Evolutionary conservation across 2,888 invertebrate species (phyloP).

Genomic region (Fragum fragum): DNA sequence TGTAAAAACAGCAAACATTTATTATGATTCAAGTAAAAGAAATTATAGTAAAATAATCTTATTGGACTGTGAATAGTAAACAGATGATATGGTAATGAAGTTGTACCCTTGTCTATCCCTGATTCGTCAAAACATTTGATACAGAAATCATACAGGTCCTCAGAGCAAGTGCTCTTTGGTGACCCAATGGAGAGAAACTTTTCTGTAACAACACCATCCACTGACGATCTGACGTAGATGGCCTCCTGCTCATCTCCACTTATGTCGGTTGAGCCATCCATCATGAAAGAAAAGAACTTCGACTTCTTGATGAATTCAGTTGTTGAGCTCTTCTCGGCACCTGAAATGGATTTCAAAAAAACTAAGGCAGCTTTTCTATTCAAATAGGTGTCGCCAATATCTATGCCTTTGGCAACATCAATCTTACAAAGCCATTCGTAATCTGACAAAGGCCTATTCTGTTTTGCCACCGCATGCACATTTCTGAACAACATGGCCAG

Average conservation of each 20-base stretch:
- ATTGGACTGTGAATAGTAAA: too few species aligned
- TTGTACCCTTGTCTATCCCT: neutral
- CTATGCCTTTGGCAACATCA: slow-evolving; percentile 8
- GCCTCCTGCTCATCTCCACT: slow-evolving; percentile 56
- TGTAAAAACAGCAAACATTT: too few species aligned
- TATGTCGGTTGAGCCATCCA: slow-evolving; percentile 61
- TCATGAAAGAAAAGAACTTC: slow-evolving; percentile 48
- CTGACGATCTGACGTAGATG: slow-evolving; percentile 33
- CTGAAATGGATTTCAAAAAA: slow-evolving; percentile 47
- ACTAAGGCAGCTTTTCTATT: slow-evolving; percentile 44
- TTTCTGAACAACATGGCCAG: slow-evolving; percentile 27
- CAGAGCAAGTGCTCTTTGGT: slow-evolving; percentile 47
- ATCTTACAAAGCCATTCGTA: slow-evolving; percentile 3
- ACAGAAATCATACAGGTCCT: slow-evolving; percentile 16
- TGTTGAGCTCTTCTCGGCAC: slow-evolving; percentile 28
- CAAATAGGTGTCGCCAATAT: slow-evolving; percentile 10
- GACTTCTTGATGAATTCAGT: neutral
- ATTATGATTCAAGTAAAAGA: neutral
- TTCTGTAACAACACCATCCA: slow-evolving; percentile 35
- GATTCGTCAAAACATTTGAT: neutral
- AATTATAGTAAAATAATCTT: too few species aligned
- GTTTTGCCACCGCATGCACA: slow-evolving; percentile 10
- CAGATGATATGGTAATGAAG: neutral
- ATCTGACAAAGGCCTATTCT: slow-evolving; percentile 4
- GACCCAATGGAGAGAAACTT: slow-evolving; percentile 48